Evolutionary conservation across 2,888 invertebrate genomes (phyloP), one percentile per base, ranked within the genome.

Genomic region (Cryptocephalus moraei): DNA sequence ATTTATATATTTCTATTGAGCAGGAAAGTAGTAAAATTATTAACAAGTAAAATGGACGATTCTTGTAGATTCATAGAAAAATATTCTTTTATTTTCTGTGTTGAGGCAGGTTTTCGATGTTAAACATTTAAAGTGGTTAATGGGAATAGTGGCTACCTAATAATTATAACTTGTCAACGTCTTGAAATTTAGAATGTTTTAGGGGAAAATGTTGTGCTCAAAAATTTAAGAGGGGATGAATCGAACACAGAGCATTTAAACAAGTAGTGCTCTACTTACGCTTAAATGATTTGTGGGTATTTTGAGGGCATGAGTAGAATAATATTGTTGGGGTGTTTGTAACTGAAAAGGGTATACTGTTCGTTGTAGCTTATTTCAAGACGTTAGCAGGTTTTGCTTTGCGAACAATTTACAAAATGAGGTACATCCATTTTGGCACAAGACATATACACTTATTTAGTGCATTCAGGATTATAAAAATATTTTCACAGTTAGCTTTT

Each of bases 341-440:
- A 22, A 22, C 6, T 22, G 6, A 22, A 22, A 22, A 22, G 3
- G 6, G 22, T n/a, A n/a, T n/a, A n/a, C n/a, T n/a, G 22, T 22
- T 22, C 22, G 22, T 22, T 22, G 22, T 22, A 4, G 6, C 6
- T 22, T 22, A 2, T 22, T 22, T 22, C 22, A 22, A 22, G 22
- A 22, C 22, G 22, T 22, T 22, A 6, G 22, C 22, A 22, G 22
- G 6, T 22, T 22, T 22, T 22, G 6, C 3, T 22, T 22, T 22
- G 6, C 22, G 22, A n/a, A 22, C 22, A 22, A 22, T 22, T 22
- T 22, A 22, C 22, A 51, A 55, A 47, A 58, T 82, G 82, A 83
- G 83, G 84, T 84, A 83, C 82, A 80, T 75, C 78, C 77, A 82
- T 22, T 82, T 83, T 84, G 84, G 84, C 84, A 84, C 84, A 82